Base-by-base conservation (phyloP, 1,140 invertebrate species). In the Eupeodes corollae region DNA sequence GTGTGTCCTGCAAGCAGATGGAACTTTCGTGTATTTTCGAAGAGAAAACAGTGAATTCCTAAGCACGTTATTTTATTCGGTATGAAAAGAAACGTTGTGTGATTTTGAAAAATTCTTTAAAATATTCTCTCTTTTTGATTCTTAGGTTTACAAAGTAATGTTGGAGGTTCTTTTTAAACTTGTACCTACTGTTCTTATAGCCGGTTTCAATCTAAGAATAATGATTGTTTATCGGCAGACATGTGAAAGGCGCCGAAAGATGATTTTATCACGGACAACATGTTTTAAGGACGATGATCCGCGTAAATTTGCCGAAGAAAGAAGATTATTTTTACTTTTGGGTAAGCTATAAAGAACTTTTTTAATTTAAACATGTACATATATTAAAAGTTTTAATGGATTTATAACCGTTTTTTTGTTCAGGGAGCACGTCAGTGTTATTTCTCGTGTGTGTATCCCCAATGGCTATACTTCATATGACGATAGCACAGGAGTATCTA, bases 401-500 rank as follows among this genome's bases (percentile, higher is more conserved):
- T 8, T 9, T 45, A 16, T 41, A 18, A 45, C n/a, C 31, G 1
- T 32, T 41, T 30, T 43, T 14, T 37, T 21, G 10, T 47, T 44
- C 35, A 55, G 53, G 53, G 10, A 83, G 79, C 42, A 85, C 84
- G 3, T 83, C 82, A 35, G 77, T 85, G 16, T 59, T 86, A 15
- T 86, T 86, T 61, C 70, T 86, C 16, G 71, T 85, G 13, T 84
- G 83, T 61, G 81, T 84, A 42, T 84, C 82, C 14, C 84, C 83
- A 0, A 84, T 84, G 77, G 81, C 83, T 21, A 80, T 85, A 45
- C 67, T 86, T 1, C 83, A 82, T 51, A 75, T 84, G 40, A 83
- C 80, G 18, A 69, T 84, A 32, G 79, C 77, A 16, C 75, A 80
- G 49, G 69, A 69, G 44, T 78, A 81, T 54, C 70, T 81, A 44